phyloP scores from a whole-genome alignment of 2,797 vertebrate genomes.

The Aphelocoma californica region DNA sequence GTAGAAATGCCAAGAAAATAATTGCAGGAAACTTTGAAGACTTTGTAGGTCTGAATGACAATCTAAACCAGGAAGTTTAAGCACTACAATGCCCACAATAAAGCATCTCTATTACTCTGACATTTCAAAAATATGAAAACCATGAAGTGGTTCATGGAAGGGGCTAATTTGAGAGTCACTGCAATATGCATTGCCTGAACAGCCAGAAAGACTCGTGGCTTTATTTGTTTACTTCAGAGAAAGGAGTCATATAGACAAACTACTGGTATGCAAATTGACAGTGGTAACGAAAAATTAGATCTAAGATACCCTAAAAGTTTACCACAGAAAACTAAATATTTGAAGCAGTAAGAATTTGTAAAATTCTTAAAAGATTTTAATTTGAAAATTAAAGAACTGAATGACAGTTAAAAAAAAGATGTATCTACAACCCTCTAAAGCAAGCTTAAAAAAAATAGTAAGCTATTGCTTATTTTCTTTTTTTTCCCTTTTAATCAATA shows the following conservation, averaged over 20 bases:
- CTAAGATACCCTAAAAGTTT: not conserved
- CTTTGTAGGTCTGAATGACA: constrained; percentile 3
- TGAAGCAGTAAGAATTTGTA: not conserved
- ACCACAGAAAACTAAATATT: not conserved
- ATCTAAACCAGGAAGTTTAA: not conserved
- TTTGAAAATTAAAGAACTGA: not conserved
- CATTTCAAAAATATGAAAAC: constrained; percentile 29
- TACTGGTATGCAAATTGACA: not conserved
- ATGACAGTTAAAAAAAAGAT: not conserved
- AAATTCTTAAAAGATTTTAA: not conserved
- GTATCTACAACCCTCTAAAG: not conserved
- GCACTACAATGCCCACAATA: not conserved
- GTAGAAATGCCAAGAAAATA: constrained; percentile 45
- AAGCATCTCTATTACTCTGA: not conserved
- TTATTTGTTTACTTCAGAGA: constrained; percentile 24
- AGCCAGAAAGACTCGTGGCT: not conserved
- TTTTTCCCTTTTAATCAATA: not conserved
- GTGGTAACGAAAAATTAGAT: not conserved
- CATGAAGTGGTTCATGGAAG: not conserved
- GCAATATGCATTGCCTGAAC: not conserved
- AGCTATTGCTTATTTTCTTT: not conserved
- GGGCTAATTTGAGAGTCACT: not conserved
- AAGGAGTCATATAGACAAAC: not conserved
- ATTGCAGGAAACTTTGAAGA: constrained; percentile 23
- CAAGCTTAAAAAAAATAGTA: not conserved